Percentiles rank a stretch among this genome's conserved stretches.
Evolutionary conservation across 2,888 invertebrate species (phyloP).

Genomic region (Latheticus oryzae): DNA sequence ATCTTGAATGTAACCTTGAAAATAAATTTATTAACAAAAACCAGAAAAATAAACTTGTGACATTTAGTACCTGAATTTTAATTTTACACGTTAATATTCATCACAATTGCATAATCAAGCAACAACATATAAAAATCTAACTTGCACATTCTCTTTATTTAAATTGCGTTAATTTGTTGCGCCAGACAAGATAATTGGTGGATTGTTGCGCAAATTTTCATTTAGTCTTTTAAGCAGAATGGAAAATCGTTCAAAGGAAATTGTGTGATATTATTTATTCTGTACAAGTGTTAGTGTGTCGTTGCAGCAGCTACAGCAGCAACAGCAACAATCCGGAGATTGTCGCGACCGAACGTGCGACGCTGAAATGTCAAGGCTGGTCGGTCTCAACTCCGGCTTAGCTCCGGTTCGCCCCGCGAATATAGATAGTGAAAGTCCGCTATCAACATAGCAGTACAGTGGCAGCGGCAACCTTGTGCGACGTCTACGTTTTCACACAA

Average conservation of each 20-base stretch:
- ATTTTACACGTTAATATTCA: conserved; percentile 29
- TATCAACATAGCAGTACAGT: conserved; percentile 33
- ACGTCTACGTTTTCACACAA: conserved; percentile 19
- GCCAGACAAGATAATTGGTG: conserved; percentile 11
- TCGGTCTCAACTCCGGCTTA: conserved; percentile 50
- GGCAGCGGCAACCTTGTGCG: conserved; percentile 39
- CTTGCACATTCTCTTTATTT: conserved; percentile 18
- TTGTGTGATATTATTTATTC: conserved; percentile 29
- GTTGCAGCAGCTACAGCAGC: too few relatives aligned
- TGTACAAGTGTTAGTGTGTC: conserved; percentile 32
- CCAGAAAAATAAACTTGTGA: conserved; percentile 25
- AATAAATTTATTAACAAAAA: conserved; percentile 20
- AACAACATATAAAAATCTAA: conserved; percentile 20
- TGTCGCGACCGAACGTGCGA: conserved; percentile 59
- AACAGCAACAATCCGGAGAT: too few relatives aligned
- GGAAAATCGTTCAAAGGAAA: neutral
- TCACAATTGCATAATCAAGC: conserved; percentile 18
- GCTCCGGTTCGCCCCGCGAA: conserved; percentile 58
- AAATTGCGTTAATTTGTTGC: conserved; percentile 25
- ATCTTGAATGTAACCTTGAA: conserved; percentile 23
- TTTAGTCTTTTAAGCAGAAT: neutral
- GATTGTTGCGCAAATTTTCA: conserved; percentile 15
- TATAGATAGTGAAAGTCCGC: conserved; percentile 55
- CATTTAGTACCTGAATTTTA: conserved; percentile 21
- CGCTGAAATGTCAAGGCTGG: conserved; percentile 61